A percentile compares a stretch with the other conserved stretches of the same genome.
These are phyloP conservation scores for Lagocephalus sceleratus DNA, from an alignment of 2,797 vertebrate species.

Conservation along the genomic window DNA sequence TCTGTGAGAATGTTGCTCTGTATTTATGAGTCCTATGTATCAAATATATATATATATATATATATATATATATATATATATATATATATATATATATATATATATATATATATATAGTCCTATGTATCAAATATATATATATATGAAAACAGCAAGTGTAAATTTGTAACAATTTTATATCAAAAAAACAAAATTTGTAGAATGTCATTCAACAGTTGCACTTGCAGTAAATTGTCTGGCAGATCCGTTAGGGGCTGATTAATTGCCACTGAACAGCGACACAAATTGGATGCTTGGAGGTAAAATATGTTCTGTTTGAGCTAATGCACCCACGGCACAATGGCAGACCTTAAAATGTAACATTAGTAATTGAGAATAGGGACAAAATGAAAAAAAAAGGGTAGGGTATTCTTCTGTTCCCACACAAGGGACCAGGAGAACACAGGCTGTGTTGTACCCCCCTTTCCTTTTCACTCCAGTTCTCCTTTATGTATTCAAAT, in stretches of 20 bases:
- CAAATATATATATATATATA: too few species aligned
- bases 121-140: too few species aligned
- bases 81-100: too few species aligned
- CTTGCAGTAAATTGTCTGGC: slow-evolving; percentile 8
- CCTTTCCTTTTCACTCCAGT: slow-evolving; percentile 58
- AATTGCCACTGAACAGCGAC: slow-evolving; percentile 19
- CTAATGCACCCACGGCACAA: slow-evolving; percentile 42
- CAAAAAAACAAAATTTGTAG: too few species aligned
- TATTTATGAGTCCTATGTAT: neutral
- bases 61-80: too few species aligned
- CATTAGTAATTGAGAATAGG: slow-evolving; percentile 61
- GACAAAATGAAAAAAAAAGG: slow-evolving; percentile 20
- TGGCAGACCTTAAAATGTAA: slow-evolving; percentile 54
- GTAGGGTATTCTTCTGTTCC: slow-evolving; percentile 58
- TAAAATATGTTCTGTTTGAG: slow-evolving; percentile 29
- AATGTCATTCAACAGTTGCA: slow-evolving; percentile 4
- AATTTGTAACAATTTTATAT: neutral
- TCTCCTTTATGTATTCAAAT: slow-evolving; percentile 82
- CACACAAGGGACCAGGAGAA: slow-evolving; percentile 67
- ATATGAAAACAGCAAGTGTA: neutral
- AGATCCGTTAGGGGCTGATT: slow-evolving; percentile 33
- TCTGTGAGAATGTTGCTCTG: slow-evolving; percentile 11
- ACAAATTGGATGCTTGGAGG: slow-evolving; percentile 19
- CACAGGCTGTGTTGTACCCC: slow-evolving; percentile 66
- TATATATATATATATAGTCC: too few species aligned